Conservation (phyloP, 2,797 vertebrate genomes). For the Malacoctenus gilli region DNA sequence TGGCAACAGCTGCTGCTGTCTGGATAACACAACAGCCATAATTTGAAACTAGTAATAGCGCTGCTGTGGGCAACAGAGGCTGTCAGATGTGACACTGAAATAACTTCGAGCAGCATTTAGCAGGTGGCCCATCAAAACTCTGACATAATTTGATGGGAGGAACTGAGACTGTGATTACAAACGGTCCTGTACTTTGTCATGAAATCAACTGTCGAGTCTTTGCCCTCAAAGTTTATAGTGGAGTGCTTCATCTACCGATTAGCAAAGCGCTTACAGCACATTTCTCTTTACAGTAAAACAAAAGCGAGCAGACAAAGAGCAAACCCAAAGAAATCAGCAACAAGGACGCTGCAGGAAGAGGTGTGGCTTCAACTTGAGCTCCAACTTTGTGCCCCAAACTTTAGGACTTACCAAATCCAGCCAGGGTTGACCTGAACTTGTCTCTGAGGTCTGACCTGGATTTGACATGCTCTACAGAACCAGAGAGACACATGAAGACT, state of each 20-base stretch:
- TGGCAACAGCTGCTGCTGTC: slow-evolving; percentile 57
- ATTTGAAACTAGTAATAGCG: slow-evolving; percentile 45
- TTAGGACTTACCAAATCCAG: slow-evolving; percentile 77
- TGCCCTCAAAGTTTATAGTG: slow-evolving; percentile 30
- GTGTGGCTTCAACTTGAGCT: neutral
- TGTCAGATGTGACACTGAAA: slow-evolving; percentile 55
- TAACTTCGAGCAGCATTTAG: slow-evolving; percentile 60
- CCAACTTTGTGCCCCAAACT: neutral
- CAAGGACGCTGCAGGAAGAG: neutral
- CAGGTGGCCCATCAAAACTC: slow-evolving; percentile 46
- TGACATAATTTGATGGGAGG: slow-evolving; percentile 43
- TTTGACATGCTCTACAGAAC: slow-evolving; percentile 61
- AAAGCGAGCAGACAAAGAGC: too few relatives aligned
- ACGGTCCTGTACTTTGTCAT: slow-evolving; percentile 34
- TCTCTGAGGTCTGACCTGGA: slow-evolving; percentile 59
- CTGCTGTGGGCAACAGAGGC: slow-evolving; percentile 45
- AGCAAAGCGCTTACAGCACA: too few relatives aligned
- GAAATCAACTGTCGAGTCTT: slow-evolving; percentile 29
- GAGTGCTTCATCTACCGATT: too few relatives aligned
- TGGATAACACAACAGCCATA: slow-evolving; percentile 46
- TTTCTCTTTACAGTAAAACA: too few relatives aligned
- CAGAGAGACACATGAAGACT: slow-evolving; percentile 51
- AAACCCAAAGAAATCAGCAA: slow-evolving; percentile 23
- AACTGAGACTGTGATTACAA: slow-evolving; percentile 43
- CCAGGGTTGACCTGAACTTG: slow-evolving; percentile 78